Evolutionary conservation across 2,888 invertebrate species (phyloP), one percentile per base, ranked within the genome.

Genomic region (Isotomurus palustris): DNA sequence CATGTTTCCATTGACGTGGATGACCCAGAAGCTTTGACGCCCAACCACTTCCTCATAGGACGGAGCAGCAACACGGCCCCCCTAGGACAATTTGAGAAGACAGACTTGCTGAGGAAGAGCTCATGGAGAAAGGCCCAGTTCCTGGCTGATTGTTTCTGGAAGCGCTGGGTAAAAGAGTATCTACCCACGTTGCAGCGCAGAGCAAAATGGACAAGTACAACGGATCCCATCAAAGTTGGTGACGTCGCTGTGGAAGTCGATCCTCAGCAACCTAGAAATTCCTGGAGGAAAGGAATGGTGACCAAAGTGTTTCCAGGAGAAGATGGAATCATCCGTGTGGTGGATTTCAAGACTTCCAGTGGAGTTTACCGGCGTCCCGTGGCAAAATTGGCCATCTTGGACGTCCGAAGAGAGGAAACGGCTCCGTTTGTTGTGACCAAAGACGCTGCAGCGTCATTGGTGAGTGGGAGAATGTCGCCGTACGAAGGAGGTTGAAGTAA

Each of bases 71-170:
- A 17, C 6, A 38, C 51, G 2, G 38, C 47, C 14, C 27, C 48
- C 1, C 38, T 52, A 12, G 64, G 60, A 49, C 29, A 32, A 2
- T 60, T 58, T 21, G 10, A 2, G 3, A 40, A 55, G 0, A 17
- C 2, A 3, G 58, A 60, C 32, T n/a, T 45, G 0, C 49, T 14
- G 24, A 19, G 32, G 1, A 19, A 60, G 10, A 58, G 53, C 24
- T 32, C 45, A 2, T 66, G 66, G 64, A 35, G 51, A 35, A 14
- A 28, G 1, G 43, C 54, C 4, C 69, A 70, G 53, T n/a, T 19
- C 1, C 38, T 69, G 10, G 58, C 66, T 0, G 59, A 64, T 25
- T 27, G 49, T 1, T 67, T 69, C 48, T 70, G 67, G 68, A 53
- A 44, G 19, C 53, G 65, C 1, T 70, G 64, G 65, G 25, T 65